Evolutionary conservation across 2,888 invertebrate species (phyloP).

Genomic region (Podabrus alpinus): DNA sequence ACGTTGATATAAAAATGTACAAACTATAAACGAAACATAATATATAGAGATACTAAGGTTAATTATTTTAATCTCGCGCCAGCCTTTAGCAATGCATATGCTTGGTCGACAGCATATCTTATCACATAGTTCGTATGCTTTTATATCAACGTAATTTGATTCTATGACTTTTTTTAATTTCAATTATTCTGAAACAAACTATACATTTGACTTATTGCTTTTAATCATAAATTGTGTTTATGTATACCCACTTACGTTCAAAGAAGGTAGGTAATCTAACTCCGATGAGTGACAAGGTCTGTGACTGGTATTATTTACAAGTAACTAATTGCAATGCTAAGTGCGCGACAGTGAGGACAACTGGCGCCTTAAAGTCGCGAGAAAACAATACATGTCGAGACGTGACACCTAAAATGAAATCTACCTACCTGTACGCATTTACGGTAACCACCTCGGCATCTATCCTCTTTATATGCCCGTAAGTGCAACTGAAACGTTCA

Average conservation of each 20-base stretch:
- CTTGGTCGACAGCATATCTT: no score
- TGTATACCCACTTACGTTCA: background rate
- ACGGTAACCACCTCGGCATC: constrained; percentile 39
- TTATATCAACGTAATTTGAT: no score
- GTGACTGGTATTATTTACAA: constrained; percentile 38
- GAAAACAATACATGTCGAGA: constrained; percentile 50
- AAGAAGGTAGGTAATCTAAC: constrained; percentile 12
- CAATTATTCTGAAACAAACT: no score
- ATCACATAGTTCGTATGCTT: no score
- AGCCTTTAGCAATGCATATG: no score
- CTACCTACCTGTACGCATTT: constrained; percentile 42
- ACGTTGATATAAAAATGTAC: no score
- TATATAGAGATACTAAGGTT: no score
- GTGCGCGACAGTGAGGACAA: constrained; percentile 50
- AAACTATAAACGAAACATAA: no score
- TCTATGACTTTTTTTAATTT: no score
- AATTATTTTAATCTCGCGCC: no score
- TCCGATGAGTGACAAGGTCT: constrained; percentile 5
- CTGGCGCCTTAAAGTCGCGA: constrained; percentile 51
- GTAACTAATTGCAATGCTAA: constrained; percentile 52
- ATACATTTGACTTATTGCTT: background rate
- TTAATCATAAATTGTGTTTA: background rate
- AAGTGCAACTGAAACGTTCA: constrained; percentile 32
- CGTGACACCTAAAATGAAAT: constrained; percentile 49
- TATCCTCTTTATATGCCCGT: constrained; percentile 36